These are phyloP conservation scores for Ochotona curzoniae DNA, from an alignment of 2,113 vertebrate species.

Conservation along the genomic window DNA sequence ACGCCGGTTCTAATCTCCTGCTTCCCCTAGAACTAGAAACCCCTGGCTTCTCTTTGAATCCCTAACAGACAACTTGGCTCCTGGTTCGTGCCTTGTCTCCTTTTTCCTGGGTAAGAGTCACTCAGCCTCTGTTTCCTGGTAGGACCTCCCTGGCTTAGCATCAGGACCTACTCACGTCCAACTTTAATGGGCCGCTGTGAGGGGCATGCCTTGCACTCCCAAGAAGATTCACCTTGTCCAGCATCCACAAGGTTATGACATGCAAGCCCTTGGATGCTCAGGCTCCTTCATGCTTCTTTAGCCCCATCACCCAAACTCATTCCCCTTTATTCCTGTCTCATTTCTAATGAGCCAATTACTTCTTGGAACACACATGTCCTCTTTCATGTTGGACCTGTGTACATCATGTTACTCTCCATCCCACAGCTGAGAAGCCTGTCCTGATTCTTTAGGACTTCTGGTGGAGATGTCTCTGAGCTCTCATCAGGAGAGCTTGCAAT, in stretches of 20 bases:
- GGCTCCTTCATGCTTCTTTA: neutral
- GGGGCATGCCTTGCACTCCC: neutral
- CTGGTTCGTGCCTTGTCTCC: neutral
- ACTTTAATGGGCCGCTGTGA: neutral
- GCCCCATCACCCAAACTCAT: neutral
- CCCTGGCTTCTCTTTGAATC: neutral
- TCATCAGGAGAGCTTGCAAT: neutral
- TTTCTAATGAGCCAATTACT: neutral
- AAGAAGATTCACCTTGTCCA: neutral
- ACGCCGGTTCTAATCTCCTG: neutral
- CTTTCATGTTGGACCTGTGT: neutral
- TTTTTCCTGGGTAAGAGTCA: neutral
- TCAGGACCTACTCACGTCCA: neutral
- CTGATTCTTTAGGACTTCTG: neutral
- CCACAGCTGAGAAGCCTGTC: neutral
- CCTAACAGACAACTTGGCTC: neutral
- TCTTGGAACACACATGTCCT: neutral
- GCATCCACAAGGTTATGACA: too few species aligned
- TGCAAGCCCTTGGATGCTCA: too few species aligned
- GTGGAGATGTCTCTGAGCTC: neutral
- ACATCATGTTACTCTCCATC: neutral
- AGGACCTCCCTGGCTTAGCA: neutral
- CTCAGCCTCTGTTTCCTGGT: neutral
- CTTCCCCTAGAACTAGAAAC: neutral
- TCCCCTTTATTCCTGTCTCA: neutral